These are phyloP conservation scores for Pseudomyrmex concolor DNA, from an alignment of 1,140 invertebrate genomes.

Conservation along the genomic window DNA sequence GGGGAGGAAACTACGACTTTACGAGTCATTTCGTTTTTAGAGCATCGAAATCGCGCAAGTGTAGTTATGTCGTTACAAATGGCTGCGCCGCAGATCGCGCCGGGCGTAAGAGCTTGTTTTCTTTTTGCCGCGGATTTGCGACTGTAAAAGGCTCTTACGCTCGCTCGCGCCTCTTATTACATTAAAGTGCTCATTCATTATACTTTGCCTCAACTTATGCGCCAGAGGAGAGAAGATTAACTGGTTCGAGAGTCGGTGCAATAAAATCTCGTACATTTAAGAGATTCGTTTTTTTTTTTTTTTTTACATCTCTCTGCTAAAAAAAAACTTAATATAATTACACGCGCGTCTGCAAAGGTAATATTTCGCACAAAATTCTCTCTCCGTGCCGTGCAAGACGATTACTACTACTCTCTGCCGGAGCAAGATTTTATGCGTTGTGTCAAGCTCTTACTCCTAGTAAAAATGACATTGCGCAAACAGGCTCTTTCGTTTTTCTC, in stretches of 20 bases:
- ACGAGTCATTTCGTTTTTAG: constrained; percentile 60
- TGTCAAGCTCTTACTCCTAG: background rate
- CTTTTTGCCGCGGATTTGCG: constrained; percentile 15
- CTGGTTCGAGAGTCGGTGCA: background rate
- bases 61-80: constrained; percentile 49
- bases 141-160: constrained; percentile 23
- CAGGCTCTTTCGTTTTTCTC: background rate
- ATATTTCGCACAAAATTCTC: constrained; percentile 12
- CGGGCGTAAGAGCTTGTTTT: constrained; percentile 24
- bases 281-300: background rate
- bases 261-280: background rate
- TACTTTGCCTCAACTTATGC: constrained; percentile 5
- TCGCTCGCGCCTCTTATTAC: constrained; percentile 14
- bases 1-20: constrained; percentile 38
- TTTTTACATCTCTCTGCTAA: no score
- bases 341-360: background rate
- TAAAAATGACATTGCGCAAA: constrained; percentile 26
- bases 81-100: constrained; percentile 47
- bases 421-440: background rate
- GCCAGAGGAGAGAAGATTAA: constrained; percentile 16
- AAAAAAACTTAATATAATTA: constrained; percentile 13
- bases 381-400: background rate
- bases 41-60: constrained; percentile 32
- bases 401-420: background rate
- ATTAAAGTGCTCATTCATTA: constrained; percentile 40